Base-by-base conservation (phyloP, 2,888 invertebrate genomes). In the Cryptus armator region DNA sequence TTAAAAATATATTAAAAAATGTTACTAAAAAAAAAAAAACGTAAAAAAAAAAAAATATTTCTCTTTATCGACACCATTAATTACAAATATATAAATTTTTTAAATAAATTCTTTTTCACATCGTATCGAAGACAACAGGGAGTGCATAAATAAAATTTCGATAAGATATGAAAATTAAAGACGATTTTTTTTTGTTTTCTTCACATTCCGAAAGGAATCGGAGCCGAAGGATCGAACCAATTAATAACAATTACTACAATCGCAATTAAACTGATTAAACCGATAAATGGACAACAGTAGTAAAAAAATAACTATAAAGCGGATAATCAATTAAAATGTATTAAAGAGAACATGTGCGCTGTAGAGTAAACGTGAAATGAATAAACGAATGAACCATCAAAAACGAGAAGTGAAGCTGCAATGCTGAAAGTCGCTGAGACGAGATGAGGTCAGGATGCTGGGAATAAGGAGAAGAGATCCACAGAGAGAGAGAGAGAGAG, bases 401-500 rank as follows among this genome's bases (percentile, higher is more conserved):
- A 48, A 62, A 29, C 51, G 19, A 68, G 12, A 46, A 51, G 59
- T 44, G 67, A 37, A 37, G 37, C 37, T 37, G 37, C 37, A 76
- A 74, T 48, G 48, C 46, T 16, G 46, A 44, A 51, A 62, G 59
- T 71, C 59, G 32, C 5, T 37, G 46, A 48, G 71, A 56, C n/a
- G 68, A 67, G 68, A 66, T 10, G 67, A 51, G n/a, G 53, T 66
- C 32, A 78, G 19, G 44, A 70, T 37, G 24, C 24, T 24, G 37
- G 37, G 37, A 37, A 9, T 37, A 9, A 37, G 37, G 37, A 37
- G 37, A 37, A 9, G 6, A 37, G 3, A 37, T 7, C 37, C 37
- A 37, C 48, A 71, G 64, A 78, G 80, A 80, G 78, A 84, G 77
- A 81, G 78, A 51, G 81, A 43, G 67, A 62, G 72, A 71, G 66